phyloP scores from a whole-genome alignment of 2,113 vertebrate genomes.

The Atractosteus spatula region DNA sequence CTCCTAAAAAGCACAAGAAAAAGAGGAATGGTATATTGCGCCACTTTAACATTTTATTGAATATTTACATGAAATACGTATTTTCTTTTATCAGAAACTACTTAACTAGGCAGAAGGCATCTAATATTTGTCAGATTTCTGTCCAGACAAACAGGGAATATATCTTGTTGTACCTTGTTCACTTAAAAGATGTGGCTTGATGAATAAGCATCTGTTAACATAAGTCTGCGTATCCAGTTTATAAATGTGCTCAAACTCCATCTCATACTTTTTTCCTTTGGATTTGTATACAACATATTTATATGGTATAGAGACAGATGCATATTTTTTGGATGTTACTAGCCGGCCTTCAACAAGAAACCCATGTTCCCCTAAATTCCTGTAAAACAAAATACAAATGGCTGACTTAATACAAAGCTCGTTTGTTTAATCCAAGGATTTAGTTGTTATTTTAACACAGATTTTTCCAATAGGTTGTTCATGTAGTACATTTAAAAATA shows the following conservation, averaged over 20 bases:
- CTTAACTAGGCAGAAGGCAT: no score
- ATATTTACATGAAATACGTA: background rate
- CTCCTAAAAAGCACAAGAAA: constrained; percentile 40
- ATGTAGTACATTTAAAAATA: background rate
- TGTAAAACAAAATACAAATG: constrained; percentile 35
- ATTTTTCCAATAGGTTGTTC: no score
- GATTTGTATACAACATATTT: constrained; percentile 67
- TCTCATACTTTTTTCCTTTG: constrained; percentile 3
- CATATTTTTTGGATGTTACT: constrained; percentile 32
- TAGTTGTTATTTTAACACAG: no score
- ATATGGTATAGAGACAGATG: constrained; percentile 64
- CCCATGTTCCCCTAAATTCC: constrained; percentile 62
- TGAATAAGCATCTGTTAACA: constrained; percentile 64
- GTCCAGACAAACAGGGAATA: background rate
- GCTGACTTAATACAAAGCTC: no score
- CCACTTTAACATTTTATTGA: no score
- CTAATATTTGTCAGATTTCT: no score
- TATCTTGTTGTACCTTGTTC: constrained; percentile 51
- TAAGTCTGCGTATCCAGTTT: constrained; percentile 38
- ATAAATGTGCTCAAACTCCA: constrained; percentile 57
- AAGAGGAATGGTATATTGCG: background rate
- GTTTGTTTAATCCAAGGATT: no score
- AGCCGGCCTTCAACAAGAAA: constrained; percentile 70
- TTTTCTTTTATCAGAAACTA: background rate
- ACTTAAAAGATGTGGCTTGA: constrained; percentile 37